phyloP scores from a whole-genome alignment of 2,888 invertebrate species.

The Scelioninae gen. 1 region DNA sequence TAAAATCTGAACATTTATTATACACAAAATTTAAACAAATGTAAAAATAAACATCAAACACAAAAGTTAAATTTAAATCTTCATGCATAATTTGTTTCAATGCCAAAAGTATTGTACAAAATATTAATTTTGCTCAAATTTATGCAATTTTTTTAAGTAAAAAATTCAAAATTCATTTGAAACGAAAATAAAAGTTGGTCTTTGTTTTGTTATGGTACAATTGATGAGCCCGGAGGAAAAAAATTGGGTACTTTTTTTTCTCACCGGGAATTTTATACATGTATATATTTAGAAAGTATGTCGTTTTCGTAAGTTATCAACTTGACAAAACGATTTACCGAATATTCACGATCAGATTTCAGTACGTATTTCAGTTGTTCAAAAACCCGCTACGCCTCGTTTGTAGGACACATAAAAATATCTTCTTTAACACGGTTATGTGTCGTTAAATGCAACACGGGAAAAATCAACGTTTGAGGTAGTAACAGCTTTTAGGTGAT shows the following conservation, averaged over 20 bases:
- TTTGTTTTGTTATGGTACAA: too few relatives aligned
- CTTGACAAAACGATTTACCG: slow-evolving; percentile 40
- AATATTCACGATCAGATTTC: slow-evolving; percentile 41
- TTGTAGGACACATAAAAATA: slow-evolving; percentile 62
- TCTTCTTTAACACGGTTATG: slow-evolving; percentile 62
- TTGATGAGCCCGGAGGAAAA: neutral
- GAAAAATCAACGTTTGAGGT: slow-evolving; percentile 53
- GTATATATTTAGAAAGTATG: slow-evolving; percentile 19
- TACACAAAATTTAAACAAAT: too few relatives aligned
- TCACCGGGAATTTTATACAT: neutral
- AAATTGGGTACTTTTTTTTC: neutral
- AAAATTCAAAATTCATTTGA: too few relatives aligned
- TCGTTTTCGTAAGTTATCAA: slow-evolving; percentile 29
- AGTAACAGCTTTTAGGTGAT: slow-evolving; percentile 53
- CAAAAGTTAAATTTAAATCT: too few relatives aligned
- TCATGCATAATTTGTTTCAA: too few relatives aligned
- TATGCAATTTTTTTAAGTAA: too few relatives aligned
- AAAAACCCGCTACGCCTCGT: slow-evolving; percentile 50
- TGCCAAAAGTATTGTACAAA: too few relatives aligned
- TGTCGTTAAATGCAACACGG: slow-evolving; percentile 51
- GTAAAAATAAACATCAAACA: too few relatives aligned
- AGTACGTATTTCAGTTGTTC: slow-evolving; percentile 44
- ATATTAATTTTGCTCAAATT: too few relatives aligned
- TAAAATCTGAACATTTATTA: too few relatives aligned
- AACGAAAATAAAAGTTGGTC: too few relatives aligned